Base-by-base conservation (phyloP, 2,888 invertebrate genomes). In the Xestia rhomboidea region DNA sequence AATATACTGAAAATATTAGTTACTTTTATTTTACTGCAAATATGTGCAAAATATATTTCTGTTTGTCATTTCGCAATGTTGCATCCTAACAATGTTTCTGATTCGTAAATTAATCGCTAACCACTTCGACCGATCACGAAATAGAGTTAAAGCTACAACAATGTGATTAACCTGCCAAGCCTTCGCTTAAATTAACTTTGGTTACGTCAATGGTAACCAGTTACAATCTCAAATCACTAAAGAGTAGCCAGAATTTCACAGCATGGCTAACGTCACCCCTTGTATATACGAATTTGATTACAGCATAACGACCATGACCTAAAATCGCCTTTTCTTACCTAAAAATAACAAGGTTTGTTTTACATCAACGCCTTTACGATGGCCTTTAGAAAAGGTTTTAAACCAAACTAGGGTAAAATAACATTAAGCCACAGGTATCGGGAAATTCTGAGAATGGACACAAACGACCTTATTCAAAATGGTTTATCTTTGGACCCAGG, bases 1-100 rank as follows among this genome's bases (percentile, higher is more conserved):
- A 10, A 49, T 66, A 15, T 66, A 60, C 38, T 79, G 41, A n/a
- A 79, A 64, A 71, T 64, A 79, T 77, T 44, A 46, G 44, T 69
- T 69, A 18, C 4, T 69, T 69, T 62, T 51, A 24, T 63, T 69
- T 27, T 2, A 49, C 24, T 51, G 7, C 30, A 49, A 66, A 60
- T 44, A 46, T 66, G 62, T 44, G 21, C 49, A 62, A n/a, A 51
- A n/a, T 18, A 30, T n/a, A 11, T 64, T 76, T 30, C 73, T 77
- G 27, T 34, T 66, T 41, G 30, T 24, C 44, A 38, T 54, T 38
- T 24, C 8, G 27, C 27, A 13, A 27, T 6, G 11, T 44, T 8
- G 27, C 27, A 34, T 76, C 11, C 4, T 11, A 11, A 13, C 60
- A 54, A 44, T 54, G 34, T 46, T 44, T 15, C 3, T 18, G n/a